Percentiles rank a stretch among this genome's conserved stretches.
phyloP scores from a whole-genome alignment of 2,797 vertebrate species.

The Myripristis murdjan region DNA sequence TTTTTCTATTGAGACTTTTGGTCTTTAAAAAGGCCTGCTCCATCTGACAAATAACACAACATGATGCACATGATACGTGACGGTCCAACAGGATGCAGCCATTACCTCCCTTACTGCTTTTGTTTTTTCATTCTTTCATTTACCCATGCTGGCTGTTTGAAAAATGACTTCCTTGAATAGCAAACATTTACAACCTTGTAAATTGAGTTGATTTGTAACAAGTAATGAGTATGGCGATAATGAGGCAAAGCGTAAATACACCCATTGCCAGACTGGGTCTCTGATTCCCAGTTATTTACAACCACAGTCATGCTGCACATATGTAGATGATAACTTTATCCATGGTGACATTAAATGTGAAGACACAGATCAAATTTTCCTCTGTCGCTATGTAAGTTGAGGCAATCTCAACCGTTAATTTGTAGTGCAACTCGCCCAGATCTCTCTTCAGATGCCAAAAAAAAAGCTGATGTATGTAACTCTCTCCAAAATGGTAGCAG shows the following conservation, averaged over 20 bases:
- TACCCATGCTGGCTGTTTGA: slow-evolving; percentile 1
- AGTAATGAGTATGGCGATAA: slow-evolving; percentile 1
- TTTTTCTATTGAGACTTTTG: too few relatives aligned
- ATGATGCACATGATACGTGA: slow-evolving; percentile 3
- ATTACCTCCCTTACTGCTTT: slow-evolving; percentile 3
- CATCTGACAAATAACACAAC: too few relatives aligned
- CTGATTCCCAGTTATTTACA: slow-evolving; percentile 43
- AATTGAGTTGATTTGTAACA: slow-evolving; percentile 37
- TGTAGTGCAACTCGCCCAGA: slow-evolving; percentile 17
- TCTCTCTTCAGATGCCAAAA: neutral
- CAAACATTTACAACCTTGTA: neutral
- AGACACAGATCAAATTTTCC: slow-evolving; percentile 9
- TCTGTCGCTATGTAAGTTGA: slow-evolving; percentile 13
- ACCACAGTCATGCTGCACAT: slow-evolving; percentile 11
- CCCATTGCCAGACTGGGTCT: neutral
- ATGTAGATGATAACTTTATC: slow-evolving; percentile 35
- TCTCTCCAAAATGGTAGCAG: slow-evolving; percentile 40
- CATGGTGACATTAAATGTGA: slow-evolving; percentile 28
- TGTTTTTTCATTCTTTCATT: slow-evolving; percentile 28
- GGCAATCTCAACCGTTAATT: slow-evolving; percentile 33
- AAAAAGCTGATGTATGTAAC: neutral
- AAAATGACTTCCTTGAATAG: neutral
- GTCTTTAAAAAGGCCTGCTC: too few relatives aligned
- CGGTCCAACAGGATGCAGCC: slow-evolving; percentile 11
- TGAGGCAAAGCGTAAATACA: neutral